These are phyloP conservation scores for Chrysomela aeneicollis DNA, from an alignment of 2,888 invertebrate species.

Conservation along the genomic window DNA sequence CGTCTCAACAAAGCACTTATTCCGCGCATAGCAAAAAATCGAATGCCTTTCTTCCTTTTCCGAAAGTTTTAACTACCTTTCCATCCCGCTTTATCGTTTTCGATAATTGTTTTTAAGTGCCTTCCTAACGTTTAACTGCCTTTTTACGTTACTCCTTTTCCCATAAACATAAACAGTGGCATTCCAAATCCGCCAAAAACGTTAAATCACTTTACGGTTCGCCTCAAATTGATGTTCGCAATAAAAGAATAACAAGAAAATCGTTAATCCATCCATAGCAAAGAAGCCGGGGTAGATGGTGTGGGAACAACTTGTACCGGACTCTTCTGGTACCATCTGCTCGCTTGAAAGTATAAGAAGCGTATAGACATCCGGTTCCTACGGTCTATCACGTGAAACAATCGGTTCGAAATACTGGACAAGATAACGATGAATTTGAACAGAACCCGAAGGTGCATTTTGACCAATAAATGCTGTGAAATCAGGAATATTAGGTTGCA, in stretches of 20 bases:
- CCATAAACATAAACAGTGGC: constrained; percentile 29
- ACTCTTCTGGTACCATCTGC: constrained; percentile 41
- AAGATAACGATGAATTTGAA: neutral
- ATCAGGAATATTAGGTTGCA: no score
- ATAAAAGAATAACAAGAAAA: constrained; percentile 34
- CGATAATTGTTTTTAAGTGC: constrained; percentile 28
- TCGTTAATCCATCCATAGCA: constrained; percentile 26
- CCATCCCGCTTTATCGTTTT: neutral
- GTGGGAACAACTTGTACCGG: constrained; percentile 37
- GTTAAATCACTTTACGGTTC: constrained; percentile 32
- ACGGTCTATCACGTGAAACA: constrained; percentile 26
- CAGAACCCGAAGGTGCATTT: no score
- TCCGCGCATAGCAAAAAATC: neutral
- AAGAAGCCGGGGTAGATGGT: constrained; percentile 25
- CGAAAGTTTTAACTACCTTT: neutral
- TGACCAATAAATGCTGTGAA: no score
- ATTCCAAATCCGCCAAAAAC: constrained; percentile 28
- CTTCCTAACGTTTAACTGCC: constrained; percentile 23
- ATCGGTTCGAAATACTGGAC: constrained; percentile 30
- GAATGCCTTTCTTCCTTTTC: neutral
- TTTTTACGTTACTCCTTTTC: constrained; percentile 27
- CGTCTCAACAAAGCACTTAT: neutral
- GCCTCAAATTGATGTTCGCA: constrained; percentile 22
- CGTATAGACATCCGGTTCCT: constrained; percentile 52
- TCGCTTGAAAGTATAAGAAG: constrained; percentile 40